Evolutionary conservation across 2,113 vertebrate species (phyloP).

Genomic region (Atractosteus spatula): DNA sequence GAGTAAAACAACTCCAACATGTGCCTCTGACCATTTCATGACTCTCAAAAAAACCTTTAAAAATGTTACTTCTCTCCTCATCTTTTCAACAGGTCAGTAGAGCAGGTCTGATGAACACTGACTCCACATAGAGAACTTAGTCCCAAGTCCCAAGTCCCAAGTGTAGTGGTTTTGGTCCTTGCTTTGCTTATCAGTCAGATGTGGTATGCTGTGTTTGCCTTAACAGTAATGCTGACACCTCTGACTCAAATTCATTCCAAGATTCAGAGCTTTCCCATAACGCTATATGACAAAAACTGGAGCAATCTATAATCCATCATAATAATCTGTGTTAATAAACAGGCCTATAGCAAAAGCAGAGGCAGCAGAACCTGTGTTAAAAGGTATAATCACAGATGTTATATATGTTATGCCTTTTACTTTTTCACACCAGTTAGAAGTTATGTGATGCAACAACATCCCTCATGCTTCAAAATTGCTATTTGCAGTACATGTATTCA

Average conservation of each 20-base stretch:
- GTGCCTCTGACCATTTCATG: not conserved
- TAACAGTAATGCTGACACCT: constrained; percentile 6
- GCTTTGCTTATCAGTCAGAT: constrained; percentile 16
- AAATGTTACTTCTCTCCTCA: not conserved
- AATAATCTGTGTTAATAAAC: no score
- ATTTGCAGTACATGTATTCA: no score
- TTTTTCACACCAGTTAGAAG: no score
- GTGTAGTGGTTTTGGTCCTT: not conserved
- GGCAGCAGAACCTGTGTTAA: no score
- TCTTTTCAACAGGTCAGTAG: constrained; percentile 3
- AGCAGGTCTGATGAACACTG: constrained; percentile 2
- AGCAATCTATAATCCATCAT: not conserved
- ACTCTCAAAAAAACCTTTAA: not conserved
- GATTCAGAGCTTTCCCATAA: constrained; percentile 4
- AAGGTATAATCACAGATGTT: no score
- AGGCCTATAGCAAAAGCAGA: no score
- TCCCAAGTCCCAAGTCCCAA: constrained; percentile 1
- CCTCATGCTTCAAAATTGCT: no score
- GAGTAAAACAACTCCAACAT: no score
- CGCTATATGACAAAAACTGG: not conserved
- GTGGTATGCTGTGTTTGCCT: constrained; percentile 10
- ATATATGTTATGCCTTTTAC: no score
- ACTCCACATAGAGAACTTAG: constrained; percentile 11
- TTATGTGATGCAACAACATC: no score
- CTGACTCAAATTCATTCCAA: not conserved